phyloP scores from a whole-genome alignment of 2,797 vertebrate species.

The Ibycter americanus region DNA sequence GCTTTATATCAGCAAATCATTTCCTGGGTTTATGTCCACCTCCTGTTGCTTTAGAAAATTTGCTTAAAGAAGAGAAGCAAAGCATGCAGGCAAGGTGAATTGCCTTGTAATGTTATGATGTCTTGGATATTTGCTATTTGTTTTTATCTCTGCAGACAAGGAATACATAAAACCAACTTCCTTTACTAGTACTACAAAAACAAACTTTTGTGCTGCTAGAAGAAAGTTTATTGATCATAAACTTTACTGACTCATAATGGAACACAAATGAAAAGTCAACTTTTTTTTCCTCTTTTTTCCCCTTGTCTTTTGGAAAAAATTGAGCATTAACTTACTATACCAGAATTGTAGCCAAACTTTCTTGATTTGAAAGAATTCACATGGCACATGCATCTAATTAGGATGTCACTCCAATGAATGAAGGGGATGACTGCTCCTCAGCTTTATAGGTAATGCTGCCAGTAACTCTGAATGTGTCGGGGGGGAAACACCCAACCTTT shows the following conservation, averaged over 20 bases:
- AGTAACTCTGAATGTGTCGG: background rate
- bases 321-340: background rate
- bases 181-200: background rate
- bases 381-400: background rate
- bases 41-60: background rate
- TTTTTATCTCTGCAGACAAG: background rate
- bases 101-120: background rate
- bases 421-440: background rate
- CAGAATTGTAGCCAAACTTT: background rate
- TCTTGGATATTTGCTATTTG: background rate
- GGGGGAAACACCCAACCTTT: accelerated
- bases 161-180: background rate
- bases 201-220: background rate
- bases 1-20: background rate
- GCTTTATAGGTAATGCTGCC: background rate
- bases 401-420: background rate
- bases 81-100: background rate
- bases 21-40: background rate
- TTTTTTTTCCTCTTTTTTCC: background rate
- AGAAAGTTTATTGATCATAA: background rate
- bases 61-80: background rate
- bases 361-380: background rate
- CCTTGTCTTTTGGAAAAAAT: background rate
- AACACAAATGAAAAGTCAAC: background rate
- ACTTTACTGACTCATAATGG: background rate